Conservation (phyloP, 2,888 invertebrate species). For the Unio delphinus region DNA sequence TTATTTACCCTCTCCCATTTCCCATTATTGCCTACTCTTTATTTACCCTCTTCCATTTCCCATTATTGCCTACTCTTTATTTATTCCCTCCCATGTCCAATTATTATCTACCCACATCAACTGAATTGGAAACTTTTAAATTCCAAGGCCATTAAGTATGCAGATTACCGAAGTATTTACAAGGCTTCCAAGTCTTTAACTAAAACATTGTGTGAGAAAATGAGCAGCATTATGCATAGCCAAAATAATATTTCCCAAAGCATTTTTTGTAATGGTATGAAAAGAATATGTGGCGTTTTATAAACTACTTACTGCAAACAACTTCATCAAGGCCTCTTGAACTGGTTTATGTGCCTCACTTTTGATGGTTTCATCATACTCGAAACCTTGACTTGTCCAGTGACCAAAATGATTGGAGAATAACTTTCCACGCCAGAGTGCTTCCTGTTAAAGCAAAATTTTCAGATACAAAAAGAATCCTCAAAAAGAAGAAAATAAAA, state of each 20-base stretch:
- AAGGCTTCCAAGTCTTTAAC: too few relatives aligned
- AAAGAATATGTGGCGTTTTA: neutral
- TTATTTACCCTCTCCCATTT: too few relatives aligned
- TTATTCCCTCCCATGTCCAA: too few relatives aligned
- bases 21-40: too few relatives aligned
- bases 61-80: too few relatives aligned
- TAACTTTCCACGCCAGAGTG: constrained; percentile 53
- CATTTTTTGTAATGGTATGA: neutral
- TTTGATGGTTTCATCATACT: constrained; percentile 61
- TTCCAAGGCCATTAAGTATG: too few relatives aligned
- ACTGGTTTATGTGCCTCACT: constrained; percentile 79
- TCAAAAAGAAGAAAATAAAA: neutral
- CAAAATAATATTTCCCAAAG: neutral
- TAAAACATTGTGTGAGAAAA: too few relatives aligned
- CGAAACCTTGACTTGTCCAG: constrained; percentile 59
- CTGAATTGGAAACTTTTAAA: too few relatives aligned
- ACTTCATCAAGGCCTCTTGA: constrained; percentile 85
- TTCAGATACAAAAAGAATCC: neutral
- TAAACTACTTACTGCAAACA: constrained; percentile 85
- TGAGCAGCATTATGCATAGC: too few relatives aligned
- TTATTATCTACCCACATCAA: too few relatives aligned
- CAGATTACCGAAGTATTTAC: too few relatives aligned
- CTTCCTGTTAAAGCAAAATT: constrained; percentile 55
- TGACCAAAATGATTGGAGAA: constrained; percentile 55
- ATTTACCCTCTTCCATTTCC: too few relatives aligned